phyloP scores from a whole-genome alignment of 2,888 invertebrate species.

The Cistogaster globosa region DNA sequence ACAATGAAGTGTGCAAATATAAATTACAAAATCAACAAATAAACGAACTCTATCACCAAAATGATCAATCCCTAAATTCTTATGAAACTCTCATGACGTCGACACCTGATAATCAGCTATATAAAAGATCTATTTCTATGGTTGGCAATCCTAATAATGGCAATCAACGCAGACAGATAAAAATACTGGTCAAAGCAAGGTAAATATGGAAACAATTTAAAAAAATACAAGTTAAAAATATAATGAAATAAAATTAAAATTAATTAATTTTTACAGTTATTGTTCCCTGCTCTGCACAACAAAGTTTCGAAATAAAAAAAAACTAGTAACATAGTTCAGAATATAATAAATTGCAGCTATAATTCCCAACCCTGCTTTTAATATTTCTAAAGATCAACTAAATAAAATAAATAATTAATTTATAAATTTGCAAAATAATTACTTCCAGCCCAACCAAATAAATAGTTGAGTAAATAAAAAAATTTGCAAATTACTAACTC shows the following conservation, averaged over 20 bases:
- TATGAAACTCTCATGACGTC: not conserved
- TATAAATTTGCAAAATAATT: no score
- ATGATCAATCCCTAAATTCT: slow-evolving; percentile 1
- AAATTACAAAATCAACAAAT: slow-evolving; percentile 1
- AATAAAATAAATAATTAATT: no score
- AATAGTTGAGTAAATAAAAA: no score
- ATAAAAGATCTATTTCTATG: slow-evolving; percentile 55
- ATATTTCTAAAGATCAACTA: no score
- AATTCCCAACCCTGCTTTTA: no score
- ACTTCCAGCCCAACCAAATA: no score
- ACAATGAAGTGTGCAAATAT: slow-evolving; percentile 28
- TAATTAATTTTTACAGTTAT: no score
- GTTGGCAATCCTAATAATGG: slow-evolving; percentile 19
- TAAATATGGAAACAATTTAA: slow-evolving; percentile 34
- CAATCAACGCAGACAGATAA: slow-evolving; percentile 44
- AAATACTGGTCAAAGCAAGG: slow-evolving; percentile 65
- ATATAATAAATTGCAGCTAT: not conserved
- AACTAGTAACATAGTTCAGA: not conserved
- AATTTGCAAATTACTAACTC: no score
- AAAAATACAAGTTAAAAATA: no score
- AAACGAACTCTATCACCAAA: not conserved
- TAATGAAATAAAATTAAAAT: no score
- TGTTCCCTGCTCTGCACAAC: no score
- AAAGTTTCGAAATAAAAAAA: no score
- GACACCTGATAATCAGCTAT: slow-evolving; percentile 12